Conservation (phyloP, 2,797 vertebrate genomes). For the Poecile montanus region DNA sequence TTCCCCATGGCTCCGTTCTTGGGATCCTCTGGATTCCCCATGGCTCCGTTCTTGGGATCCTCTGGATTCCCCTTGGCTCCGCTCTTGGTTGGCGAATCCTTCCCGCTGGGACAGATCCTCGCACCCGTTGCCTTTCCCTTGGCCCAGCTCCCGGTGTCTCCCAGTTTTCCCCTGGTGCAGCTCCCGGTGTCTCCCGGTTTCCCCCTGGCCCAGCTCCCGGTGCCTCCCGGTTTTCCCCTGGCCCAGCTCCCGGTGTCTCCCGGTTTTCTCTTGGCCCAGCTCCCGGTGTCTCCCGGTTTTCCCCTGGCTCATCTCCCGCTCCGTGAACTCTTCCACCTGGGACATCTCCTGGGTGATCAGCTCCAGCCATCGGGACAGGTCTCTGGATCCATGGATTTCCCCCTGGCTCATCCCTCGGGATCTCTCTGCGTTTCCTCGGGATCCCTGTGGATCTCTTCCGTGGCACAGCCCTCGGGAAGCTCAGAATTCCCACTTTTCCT, state of each 20-base stretch:
- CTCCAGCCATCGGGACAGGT: rapidly evolving
- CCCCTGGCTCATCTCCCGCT: too few species aligned
- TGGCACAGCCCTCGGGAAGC: rapidly evolving
- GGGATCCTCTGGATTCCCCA: rapidly evolving
- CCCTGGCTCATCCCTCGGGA: not conserved
- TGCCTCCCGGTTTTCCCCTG: too few species aligned
- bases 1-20: not conserved
- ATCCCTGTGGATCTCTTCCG: too few species aligned
- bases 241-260: too few species aligned
- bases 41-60: not conserved
- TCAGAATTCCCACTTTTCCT: rapidly evolving
- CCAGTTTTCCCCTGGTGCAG: too few species aligned
- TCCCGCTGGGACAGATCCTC: rapidly evolving
- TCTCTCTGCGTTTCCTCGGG: not conserved
- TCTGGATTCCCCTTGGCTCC: not conserved
- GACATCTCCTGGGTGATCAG: not conserved
- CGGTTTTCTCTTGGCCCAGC: too few species aligned
- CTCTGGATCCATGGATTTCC: rapidly evolving
- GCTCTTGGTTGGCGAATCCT: not conserved
- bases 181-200: too few species aligned
- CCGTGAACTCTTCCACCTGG: not conserved
- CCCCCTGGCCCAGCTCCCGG: too few species aligned
- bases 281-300: too few species aligned
- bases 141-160: too few species aligned
- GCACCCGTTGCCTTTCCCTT: rapidly evolving